Evolutionary conservation across 1,140 invertebrate species (phyloP), one percentile per base, ranked within the genome.

Genomic region (Saccostrea glomerata): DNA sequence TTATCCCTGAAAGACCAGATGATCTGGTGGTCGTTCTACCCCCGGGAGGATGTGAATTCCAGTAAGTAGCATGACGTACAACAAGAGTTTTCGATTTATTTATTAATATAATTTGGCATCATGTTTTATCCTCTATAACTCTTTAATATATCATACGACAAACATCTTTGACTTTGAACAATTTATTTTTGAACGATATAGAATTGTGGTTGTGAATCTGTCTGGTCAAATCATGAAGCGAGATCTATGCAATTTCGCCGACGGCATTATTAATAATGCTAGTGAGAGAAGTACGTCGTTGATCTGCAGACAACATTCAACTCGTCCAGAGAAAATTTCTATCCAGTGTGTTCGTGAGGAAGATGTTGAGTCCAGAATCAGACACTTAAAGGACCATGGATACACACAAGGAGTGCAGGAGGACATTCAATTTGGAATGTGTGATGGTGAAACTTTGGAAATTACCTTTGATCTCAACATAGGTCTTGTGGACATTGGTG

Each of bases 381-480:
- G 30, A 12, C 40, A 84, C 20, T 56, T 84, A 12, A 54, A 55
- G 40, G 82, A 84, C 82, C 9, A 54, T 25, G 82, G 82, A 1
- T 84, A 55, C 23, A 84, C 54, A 9, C n/a, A 20, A 6, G 82
- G 82, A 20, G 2, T n/a, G 17, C 36, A 54, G 20, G 40, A 55
- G 20, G 40, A 54, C 40, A 54, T 84, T 25, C 40, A 55, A 40
- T 84, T 84, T 13, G 82, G 82, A 15, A 84, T 84, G 54, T 84
- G 82, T 55, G 82, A 84, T 20, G 82, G 82, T 36, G 82, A 84
- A 84, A 25, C 40, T n/a, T 55, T 84, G 40, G 40, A 84, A 54
- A 84, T 84, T n/a, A 84, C 82, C 4, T 84, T 55, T 84, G 82
- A 84, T 20, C 40, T 25, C n/a, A 54, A 84, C n/a, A 47, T 84